Base-by-base conservation (phyloP, 2,888 invertebrate species). In the Tetranychus truncatus region DNA sequence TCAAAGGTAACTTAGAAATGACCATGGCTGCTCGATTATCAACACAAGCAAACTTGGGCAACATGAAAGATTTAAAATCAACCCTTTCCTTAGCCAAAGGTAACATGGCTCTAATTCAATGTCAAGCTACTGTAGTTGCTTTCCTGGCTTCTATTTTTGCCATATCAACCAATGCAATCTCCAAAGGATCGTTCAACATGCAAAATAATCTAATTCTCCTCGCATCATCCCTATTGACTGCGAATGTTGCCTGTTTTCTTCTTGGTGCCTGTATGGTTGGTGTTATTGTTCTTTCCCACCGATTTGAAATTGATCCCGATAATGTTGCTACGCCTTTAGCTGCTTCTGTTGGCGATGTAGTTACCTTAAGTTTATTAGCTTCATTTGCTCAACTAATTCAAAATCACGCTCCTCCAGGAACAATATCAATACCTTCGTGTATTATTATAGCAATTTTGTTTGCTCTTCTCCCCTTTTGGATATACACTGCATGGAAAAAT, bases 261-360 rank as follows among this genome's bases (percentile, higher is more conserved):
- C 85, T 94, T 18, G 79, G 78, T 66, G 69, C 77, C n/a, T 75
- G 78, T 15, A 78, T 79, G 46, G 76, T 78, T 6, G 45, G 74
- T 11, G 77, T 80, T 5, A 78, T 80, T 6, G 67, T 78, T 46
- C 21, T 75, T 4, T 77, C 78, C 7, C 77, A 78, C 65, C 77
- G 77, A 74, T 79, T 76, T 71, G 87, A 89, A 81, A 89, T 93
- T 78, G 92, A 95, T 84, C 94, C 94, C 71, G 94, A 95, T 82
- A 95, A 95, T 83, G 89, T 95, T 76, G 92, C 93, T 20, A 93
- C 93, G 75, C 94, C 94, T 7, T 91, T 95, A 79, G 94, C 94
- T 45, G 92, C 93, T 74, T 91, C 91, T 81, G 85, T 94, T 75
- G 94, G 94, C 72, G 94, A 95, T 84, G 85, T 94, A 77, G 91